These are phyloP conservation scores for Nannoperca australis DNA, from an alignment of 2,797 vertebrate genomes.

Conservation along the genomic window DNA sequence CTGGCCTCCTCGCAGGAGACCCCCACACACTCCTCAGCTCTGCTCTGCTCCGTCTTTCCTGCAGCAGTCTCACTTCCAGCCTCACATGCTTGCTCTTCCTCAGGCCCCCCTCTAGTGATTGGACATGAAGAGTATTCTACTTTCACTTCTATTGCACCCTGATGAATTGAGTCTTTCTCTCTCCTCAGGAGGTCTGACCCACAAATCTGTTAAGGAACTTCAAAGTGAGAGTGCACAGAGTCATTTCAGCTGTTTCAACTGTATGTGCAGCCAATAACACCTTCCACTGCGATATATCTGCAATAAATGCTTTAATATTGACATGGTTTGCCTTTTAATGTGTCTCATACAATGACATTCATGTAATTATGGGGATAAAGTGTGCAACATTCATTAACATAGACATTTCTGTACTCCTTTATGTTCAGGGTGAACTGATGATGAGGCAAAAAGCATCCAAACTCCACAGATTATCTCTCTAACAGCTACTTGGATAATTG, in stretches of 20 bases:
- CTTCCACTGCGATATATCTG: constrained; percentile 27
- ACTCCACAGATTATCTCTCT: constrained; percentile 33
- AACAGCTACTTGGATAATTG: constrained; percentile 41
- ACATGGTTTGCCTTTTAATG: constrained; percentile 17
- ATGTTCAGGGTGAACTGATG: constrained; percentile 25
- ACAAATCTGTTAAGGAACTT: constrained; percentile 75
- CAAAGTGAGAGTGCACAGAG: constrained; percentile 71
- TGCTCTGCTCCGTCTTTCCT: constrained; percentile 55
- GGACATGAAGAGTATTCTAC: constrained; percentile 73
- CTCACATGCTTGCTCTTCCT: constrained; percentile 56
- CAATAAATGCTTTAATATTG: constrained; percentile 16
- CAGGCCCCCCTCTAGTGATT: constrained; percentile 59
- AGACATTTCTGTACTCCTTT: constrained; percentile 12
- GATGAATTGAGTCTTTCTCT: constrained; percentile 75
- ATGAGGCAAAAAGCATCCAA: constrained; percentile 40
- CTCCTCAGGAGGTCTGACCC: constrained; percentile 81
- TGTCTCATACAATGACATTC: background rate
- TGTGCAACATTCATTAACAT: constrained; percentile 6
- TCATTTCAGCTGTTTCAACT: constrained; percentile 62
- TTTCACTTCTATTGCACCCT: constrained; percentile 70
- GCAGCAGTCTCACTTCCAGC: constrained; percentile 62
- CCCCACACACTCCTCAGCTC: constrained; percentile 64
- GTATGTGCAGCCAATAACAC: constrained; percentile 44
- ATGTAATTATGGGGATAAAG: background rate
- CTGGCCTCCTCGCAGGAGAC: constrained; percentile 75